These are phyloP conservation scores for Stegophylla sp. DNA, from an alignment of 2,888 invertebrate genomes.

Conservation along the genomic window DNA sequence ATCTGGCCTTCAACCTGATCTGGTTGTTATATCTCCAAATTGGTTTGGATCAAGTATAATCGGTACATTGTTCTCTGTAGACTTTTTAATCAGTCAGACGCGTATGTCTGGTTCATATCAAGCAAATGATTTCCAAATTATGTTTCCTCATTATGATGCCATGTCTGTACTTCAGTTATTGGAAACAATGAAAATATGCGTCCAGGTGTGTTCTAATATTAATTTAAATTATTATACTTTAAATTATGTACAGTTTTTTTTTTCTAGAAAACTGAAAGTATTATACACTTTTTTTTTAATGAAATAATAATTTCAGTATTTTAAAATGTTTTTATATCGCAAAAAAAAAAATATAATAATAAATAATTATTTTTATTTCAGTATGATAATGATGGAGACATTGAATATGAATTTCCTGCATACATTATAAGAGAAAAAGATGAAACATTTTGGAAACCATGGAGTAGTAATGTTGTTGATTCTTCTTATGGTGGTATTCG, in stretches of 20 bases:
- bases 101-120: conserved; percentile 76
- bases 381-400: conserved; percentile 75
- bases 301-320: no score
- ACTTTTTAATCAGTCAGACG: conserved; percentile 67
- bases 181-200: conserved; percentile 75
- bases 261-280: no score
- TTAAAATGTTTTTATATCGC: no score
- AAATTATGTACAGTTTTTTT: not conserved
- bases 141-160: conserved; percentile 76
- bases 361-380: conserved; percentile 64
- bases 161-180: conserved; percentile 73
- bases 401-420: conserved; percentile 79
- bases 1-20: conserved; percentile 68
- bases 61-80: conserved; percentile 72
- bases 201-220: no score
- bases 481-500: conserved; percentile 73
- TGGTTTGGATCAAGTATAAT: conserved; percentile 75
- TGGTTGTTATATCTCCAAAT: conserved; percentile 72
- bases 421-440: conserved; percentile 73
- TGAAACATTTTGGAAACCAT: conserved; percentile 73
- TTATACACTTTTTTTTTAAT: no score
- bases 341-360: no score
- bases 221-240: no score
- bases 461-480: conserved; percentile 65
- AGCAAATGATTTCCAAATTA: conserved; percentile 75